A percentile compares a stretch with the other conserved stretches of the same genome.
phyloP scores from a whole-genome alignment of 2,888 invertebrate genomes.

The Meliscaeva auricollis region DNA sequence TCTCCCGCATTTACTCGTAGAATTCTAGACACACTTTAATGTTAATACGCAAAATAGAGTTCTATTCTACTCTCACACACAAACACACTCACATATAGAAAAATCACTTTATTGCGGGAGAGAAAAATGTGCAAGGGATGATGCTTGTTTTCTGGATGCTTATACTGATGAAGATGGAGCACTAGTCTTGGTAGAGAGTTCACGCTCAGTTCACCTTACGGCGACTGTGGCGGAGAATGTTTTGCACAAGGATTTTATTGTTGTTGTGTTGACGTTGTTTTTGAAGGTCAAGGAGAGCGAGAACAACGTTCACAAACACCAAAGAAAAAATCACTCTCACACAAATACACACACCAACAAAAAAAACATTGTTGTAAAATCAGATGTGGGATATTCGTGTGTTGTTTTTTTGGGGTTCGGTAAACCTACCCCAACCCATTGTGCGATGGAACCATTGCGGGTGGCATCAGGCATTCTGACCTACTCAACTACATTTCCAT shows the following conservation, averaged over 20 bases:
- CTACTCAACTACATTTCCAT: constrained; percentile 75
- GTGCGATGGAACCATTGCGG: constrained; percentile 20
- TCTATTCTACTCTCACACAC: neutral
- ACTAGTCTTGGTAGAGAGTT: constrained; percentile 26
- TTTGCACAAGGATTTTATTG: constrained; percentile 51
- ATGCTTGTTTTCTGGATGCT: constrained; percentile 16
- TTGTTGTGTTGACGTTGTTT: constrained; percentile 29
- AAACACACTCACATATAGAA: neutral
- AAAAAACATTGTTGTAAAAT: constrained; percentile 3
- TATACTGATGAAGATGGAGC: constrained; percentile 19
- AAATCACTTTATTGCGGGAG: neutral
- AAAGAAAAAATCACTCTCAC: constrained; percentile 1
- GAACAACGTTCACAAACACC: constrained; percentile 7
- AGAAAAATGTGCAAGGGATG: constrained; percentile 58
- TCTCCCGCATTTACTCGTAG: constrained; percentile 1
- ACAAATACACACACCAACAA: constrained; percentile 9
- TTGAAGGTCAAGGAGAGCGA: constrained; percentile 71
- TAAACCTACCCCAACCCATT: constrained; percentile 71
- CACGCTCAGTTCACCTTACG: constrained; percentile 31
- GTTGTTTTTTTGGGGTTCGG: constrained; percentile 14
- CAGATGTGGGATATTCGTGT: neutral
- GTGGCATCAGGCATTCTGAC: constrained; percentile 41
- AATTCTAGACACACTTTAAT: neutral
- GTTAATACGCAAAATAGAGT: constrained; percentile 18
- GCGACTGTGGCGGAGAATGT: constrained; percentile 12